Evolutionary conservation across 2,797 vertebrate species (phyloP).

Genomic region (Characodon lateralis): DNA sequence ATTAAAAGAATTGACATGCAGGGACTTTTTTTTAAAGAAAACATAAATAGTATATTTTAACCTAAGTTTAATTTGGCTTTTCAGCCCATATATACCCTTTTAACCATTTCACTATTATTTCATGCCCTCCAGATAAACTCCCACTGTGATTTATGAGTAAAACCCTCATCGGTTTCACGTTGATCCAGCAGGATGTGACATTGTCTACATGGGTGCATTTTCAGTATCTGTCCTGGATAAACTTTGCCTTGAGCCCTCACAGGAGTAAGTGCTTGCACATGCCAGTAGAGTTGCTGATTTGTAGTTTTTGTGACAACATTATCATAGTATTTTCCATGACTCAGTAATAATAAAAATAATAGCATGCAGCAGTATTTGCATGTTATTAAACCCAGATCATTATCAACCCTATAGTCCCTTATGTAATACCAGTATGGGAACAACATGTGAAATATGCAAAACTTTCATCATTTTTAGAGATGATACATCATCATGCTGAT

Average conservation of each 20-base stretch:
- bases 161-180: background rate
- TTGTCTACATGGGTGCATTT: background rate
- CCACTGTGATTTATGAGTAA: background rate
- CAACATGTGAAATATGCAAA: conserved; percentile 2
- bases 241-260: background rate
- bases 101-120: background rate
- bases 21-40: background rate
- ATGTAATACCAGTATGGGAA: conserved; percentile 11
- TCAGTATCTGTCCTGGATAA: background rate
- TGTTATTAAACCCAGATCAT: background rate
- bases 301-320: background rate
- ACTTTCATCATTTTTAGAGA: conserved; percentile 18
- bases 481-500: conserved; percentile 20
- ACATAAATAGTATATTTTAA: background rate
- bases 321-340: conserved; percentile 3
- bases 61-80: background rate
- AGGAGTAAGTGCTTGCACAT: background rate
- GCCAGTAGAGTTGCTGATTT: background rate
- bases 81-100: background rate
- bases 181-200: background rate
- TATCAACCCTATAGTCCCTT: conserved; percentile 12
- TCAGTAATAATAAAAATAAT: background rate
- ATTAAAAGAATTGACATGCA: background rate
- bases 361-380: conserved; percentile 12
- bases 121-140: background rate